Conservation (phyloP, 2,888 invertebrate genomes). For the Megastigmus dorsalis region DNA sequence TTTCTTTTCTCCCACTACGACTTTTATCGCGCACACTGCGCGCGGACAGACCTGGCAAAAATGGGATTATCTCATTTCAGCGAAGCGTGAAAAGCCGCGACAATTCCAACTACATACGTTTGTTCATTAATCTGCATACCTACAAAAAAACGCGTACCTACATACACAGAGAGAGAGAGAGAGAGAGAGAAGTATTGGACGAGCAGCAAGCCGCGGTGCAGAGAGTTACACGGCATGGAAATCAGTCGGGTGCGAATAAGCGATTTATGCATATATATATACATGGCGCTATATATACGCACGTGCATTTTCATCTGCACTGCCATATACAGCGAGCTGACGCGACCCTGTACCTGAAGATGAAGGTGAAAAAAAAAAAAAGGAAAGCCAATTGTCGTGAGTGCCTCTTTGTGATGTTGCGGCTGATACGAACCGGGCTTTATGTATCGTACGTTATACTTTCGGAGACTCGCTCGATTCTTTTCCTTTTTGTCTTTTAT, state of each 20-base stretch:
- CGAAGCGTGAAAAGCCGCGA: conserved; percentile 30
- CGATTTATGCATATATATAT: neutral
- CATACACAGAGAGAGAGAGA: too few species aligned
- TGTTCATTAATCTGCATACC: neutral
- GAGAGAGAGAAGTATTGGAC: too few species aligned
- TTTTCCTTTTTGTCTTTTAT: neutral
- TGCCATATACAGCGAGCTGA: too few species aligned
- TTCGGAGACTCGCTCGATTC: too few species aligned
- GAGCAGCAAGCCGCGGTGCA: too few species aligned
- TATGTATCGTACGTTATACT: neutral
- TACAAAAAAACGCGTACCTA: neutral
- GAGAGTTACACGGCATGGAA: too few species aligned
- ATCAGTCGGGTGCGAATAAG: neutral
- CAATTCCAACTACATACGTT: neutral
- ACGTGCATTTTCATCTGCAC: neutral
- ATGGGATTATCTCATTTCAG: conserved; percentile 39
- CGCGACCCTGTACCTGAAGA: neutral
- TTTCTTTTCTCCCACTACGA: neutral
- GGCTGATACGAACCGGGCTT: neutral
- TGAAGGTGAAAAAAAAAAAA: conserved; percentile 35
- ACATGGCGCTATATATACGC: neutral
- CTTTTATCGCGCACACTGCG: conserved; percentile 12
- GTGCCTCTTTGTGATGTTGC: too few species aligned
- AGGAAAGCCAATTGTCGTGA: neutral
- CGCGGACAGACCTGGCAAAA: too few species aligned